phyloP scores from a whole-genome alignment of 2,797 vertebrate species.

The Chaenodraco wilsoni region DNA sequence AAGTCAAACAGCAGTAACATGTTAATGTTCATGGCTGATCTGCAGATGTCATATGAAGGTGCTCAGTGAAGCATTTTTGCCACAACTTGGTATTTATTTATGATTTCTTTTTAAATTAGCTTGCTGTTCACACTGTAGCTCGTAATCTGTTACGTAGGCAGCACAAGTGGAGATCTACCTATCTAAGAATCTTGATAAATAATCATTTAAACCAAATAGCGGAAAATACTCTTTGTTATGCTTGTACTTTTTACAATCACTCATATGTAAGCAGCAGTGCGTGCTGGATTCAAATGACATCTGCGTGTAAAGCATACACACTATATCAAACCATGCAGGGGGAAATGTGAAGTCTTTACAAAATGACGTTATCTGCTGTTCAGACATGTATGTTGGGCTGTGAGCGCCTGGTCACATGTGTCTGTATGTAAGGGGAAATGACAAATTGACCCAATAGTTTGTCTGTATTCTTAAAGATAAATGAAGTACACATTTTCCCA shows the following conservation, averaged over 20 bases:
- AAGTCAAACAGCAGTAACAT: slow-evolving; percentile 32
- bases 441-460: neutral
- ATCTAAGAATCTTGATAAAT: neutral
- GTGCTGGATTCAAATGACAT: neutral
- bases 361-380: neutral
- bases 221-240: neutral
- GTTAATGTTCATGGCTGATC: neutral
- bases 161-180: neutral
- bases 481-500: neutral
- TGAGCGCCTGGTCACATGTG: neutral
- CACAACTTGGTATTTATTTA: neutral
- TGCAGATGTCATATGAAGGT: neutral
- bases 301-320: neutral
- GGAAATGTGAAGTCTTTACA: neutral
- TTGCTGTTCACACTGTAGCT: neutral
- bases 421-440: neutral
- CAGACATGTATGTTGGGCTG: neutral
- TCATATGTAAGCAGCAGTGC: neutral
- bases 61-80: neutral
- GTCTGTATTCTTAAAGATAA: neutral
- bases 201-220: neutral
- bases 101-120: neutral
- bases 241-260: neutral
- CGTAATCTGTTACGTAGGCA: neutral
- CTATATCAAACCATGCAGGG: neutral